Evolutionary conservation across 2,113 vertebrate species (phyloP), one percentile per base, ranked within the genome.

Genomic region (Paraplagusia blochii): DNA sequence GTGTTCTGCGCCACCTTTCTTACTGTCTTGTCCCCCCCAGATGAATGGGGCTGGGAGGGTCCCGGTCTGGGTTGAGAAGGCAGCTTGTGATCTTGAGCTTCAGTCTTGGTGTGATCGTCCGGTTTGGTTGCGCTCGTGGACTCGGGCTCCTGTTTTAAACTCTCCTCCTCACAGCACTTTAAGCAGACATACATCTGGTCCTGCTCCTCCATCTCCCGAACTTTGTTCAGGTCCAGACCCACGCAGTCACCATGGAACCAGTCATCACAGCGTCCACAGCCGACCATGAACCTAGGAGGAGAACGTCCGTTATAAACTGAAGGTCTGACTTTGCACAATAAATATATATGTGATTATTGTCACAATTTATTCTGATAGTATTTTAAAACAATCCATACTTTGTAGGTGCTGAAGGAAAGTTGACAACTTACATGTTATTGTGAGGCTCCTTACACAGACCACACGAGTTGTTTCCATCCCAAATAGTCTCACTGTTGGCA

Each of bases 241-340:
- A 98, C 94, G 55, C 97, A 99, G 70, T 99, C 97, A 5, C 97
- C 96, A 1, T 99, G 97, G 90, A 98, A 98, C 97, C 97, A 98
- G 85, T 99, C 97, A 58, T 98, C 96, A 69, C 97, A 99, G 76
- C 93, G 93, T 46, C 97, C 95, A 44, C 97, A 99, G 62, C 97
- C 97, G 12, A 99, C 95, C 97, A 99, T 99, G 79, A 98, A 98
- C 88, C 97, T 99, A 69, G 47, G 82, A 57, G 69, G 2, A 71
- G 38, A 1, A 16, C 0, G 1, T 5, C 8, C 3, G 43, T 1
- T 43, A 55, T 50, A n/a, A n/a, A n/a, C n/a, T n/a, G 17, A 63
- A 47, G 19, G 12, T 12, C 22, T 4, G 22, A 29, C 2, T 29
- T 29, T 29, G 22, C 22, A 29, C 22, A 29, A 4, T 29, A 4